Evolutionary conservation across 2,797 vertebrate species (phyloP), one percentile per base, ranked within the genome.

Genomic region (Melanotaenia maccullochi): DNA sequence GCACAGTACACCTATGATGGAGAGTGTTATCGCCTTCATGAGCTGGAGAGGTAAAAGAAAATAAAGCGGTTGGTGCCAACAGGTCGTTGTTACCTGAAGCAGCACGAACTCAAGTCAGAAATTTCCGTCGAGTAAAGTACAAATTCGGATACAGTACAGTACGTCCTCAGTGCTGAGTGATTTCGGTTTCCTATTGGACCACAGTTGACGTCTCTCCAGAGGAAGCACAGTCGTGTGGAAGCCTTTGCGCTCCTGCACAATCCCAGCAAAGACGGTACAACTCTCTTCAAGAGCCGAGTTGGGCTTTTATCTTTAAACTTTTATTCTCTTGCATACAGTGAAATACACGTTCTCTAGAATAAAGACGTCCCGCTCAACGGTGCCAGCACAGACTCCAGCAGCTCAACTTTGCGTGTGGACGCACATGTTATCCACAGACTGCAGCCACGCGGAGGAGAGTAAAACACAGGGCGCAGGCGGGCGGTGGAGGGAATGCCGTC

Each of bases 401-500:
- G 80, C 44, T 83, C 78, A 78, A 22, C 51, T 81, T 65, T 63
- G 78, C 60, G 60, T 52, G 65, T 69, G 74, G 73, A 78, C 57
- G 66, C 69, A 63, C 87, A 74, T 80, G 76, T 81, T 75, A 70
- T 86, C 81, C 73, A 36, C 69, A 24, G 78, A 74, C 70, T 71
- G 75, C 79, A 80, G 71, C 79, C 86, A 72, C 72, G 82, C 84
- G 74, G 81, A 65, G 62, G 16, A 71, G 56, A 68, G 81, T 85
- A 75, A 24, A 69, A 86, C 95, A 94, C 94, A 94, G 84, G 93
- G 93, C 66, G 89, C 95, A 95, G 68, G 70, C 62, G 11, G 94
- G 94, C 93, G 81, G 92, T 78, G 74, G 30, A 95, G 28, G 93
- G 96, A 96, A 96, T 96, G 95, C 93, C 94, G 93, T 82, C 93